A percentile compares a stretch with the other conserved stretches of the same genome.
Evolutionary conservation across 2,888 invertebrate species (phyloP).

Genomic region (Hybos culiciformis): DNA sequence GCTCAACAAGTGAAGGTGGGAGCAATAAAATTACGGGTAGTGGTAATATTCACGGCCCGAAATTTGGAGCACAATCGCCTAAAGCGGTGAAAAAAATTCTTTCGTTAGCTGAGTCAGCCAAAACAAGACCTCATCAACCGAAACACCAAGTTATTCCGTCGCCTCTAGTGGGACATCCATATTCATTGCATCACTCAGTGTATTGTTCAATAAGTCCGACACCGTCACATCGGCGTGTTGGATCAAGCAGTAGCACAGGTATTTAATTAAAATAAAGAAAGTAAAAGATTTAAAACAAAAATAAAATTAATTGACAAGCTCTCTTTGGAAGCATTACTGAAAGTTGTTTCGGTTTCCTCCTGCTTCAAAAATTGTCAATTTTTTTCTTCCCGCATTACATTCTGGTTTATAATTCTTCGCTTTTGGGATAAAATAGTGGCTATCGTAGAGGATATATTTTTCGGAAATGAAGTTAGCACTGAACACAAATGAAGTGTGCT

Average conservation of each 20-base stretch:
- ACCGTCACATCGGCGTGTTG: conserved; percentile 47
- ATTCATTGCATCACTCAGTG: conserved; percentile 19
- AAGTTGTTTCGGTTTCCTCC: too few relatives aligned
- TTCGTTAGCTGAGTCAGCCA: conserved; percentile 75
- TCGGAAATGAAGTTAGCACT: too few relatives aligned
- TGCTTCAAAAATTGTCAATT: too few relatives aligned
- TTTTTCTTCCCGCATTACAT: too few relatives aligned
- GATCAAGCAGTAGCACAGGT: conserved; percentile 38
- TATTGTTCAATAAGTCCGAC: conserved; percentile 22
- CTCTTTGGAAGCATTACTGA: too few relatives aligned
- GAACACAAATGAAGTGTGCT: too few relatives aligned
- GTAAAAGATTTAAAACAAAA: too few relatives aligned
- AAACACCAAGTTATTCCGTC: conserved; percentile 48
- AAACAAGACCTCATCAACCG: conserved; percentile 79
- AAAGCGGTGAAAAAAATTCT: conserved; percentile 93
- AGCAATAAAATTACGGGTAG: conserved; percentile 35
- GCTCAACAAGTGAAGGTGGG: conserved; percentile 67
- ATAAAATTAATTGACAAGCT: too few relatives aligned
- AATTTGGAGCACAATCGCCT: conserved; percentile 78
- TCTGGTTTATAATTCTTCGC: too few relatives aligned
- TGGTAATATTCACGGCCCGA: conserved; percentile 38
- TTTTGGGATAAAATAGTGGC: too few relatives aligned
- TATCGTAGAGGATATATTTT: too few relatives aligned
- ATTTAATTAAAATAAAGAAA: too few relatives aligned
- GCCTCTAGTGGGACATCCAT: conserved; percentile 40